These are phyloP conservation scores for Erebia epiphron DNA, from an alignment of 2,888 invertebrate genomes.

Conservation along the genomic window DNA sequence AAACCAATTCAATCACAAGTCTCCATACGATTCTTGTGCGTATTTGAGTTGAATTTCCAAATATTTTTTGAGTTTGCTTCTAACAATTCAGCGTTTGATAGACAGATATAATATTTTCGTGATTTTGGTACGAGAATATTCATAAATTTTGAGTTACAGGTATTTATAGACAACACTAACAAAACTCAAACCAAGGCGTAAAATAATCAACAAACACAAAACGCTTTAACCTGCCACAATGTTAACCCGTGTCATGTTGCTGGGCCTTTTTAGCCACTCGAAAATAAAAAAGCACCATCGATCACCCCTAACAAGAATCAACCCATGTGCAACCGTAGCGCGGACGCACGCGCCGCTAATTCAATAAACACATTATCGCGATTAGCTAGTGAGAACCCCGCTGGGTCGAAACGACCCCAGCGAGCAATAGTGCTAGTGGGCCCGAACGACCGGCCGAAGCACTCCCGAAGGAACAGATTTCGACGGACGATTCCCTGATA, in stretches of 20 bases:
- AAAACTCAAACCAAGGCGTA: neutral
- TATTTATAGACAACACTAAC: too few relatives aligned
- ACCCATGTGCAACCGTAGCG: conserved; percentile 61
- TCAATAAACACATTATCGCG: conserved; percentile 83
- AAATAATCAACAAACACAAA: neutral
- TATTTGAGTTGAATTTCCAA: too few relatives aligned
- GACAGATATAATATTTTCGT: too few relatives aligned
- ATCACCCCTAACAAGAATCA: conserved; percentile 37
- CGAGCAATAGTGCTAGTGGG: conserved; percentile 43
- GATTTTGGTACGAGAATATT: too few relatives aligned
- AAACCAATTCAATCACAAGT: too few relatives aligned
- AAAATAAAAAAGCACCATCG: conserved; percentile 23
- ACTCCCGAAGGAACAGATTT: conserved; percentile 70
- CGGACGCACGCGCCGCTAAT: conserved; percentile 79
- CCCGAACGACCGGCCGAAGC: conserved; percentile 50
- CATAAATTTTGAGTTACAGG: too few relatives aligned
- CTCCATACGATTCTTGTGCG: too few relatives aligned
- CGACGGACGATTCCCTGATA: conserved; percentile 64
- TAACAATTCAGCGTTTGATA: too few relatives aligned
- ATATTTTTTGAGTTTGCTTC: too few relatives aligned
- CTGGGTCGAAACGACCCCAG: conserved; percentile 50
- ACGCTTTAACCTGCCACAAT: conserved; percentile 9
- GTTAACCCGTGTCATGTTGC: conserved; percentile 14
- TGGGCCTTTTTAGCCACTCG: conserved; percentile 21
- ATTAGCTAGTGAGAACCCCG: conserved; percentile 71